These are phyloP conservation scores for Thoracochromis brauschi DNA, from an alignment of 2,113 vertebrate species.

Conservation along the genomic window DNA sequence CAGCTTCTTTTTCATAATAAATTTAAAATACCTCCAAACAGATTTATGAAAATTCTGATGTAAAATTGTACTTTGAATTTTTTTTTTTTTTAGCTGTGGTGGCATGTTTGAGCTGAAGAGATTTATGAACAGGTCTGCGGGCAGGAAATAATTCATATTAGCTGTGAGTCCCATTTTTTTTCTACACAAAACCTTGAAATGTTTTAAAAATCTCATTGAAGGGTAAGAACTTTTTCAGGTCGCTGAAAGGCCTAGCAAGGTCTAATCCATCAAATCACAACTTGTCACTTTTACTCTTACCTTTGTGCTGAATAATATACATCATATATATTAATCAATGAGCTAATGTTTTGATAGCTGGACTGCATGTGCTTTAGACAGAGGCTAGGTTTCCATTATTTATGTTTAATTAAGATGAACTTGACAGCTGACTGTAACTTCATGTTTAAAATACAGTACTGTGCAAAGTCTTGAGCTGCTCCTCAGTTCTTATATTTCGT, in stretches of 20 bases:
- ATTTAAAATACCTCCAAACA: neutral
- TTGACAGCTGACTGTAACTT: neutral
- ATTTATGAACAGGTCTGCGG: neutral
- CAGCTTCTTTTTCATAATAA: neutral
- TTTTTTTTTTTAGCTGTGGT: neutral
- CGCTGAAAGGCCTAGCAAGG: neutral
- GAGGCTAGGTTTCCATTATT: neutral
- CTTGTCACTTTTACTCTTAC: neutral
- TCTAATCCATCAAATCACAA: neutral
- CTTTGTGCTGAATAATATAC: neutral
- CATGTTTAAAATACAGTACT: neutral
- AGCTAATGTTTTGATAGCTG: neutral
- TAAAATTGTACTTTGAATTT: neutral
- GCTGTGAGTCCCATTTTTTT: neutral
- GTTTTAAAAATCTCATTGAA: neutral
- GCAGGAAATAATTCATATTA: neutral
- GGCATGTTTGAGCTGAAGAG: neutral
- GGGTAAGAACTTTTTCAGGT: neutral
- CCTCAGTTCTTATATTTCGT: neutral
- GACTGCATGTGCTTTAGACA: neutral
- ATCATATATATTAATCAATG: neutral
- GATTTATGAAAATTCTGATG: neutral
- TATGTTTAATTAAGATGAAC: neutral
- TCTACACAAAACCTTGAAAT: neutral
- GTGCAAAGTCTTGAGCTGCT: neutral